Evolutionary conservation across 2,888 invertebrate species (phyloP).

Genomic region (Leptinotarsa peninsularis): DNA sequence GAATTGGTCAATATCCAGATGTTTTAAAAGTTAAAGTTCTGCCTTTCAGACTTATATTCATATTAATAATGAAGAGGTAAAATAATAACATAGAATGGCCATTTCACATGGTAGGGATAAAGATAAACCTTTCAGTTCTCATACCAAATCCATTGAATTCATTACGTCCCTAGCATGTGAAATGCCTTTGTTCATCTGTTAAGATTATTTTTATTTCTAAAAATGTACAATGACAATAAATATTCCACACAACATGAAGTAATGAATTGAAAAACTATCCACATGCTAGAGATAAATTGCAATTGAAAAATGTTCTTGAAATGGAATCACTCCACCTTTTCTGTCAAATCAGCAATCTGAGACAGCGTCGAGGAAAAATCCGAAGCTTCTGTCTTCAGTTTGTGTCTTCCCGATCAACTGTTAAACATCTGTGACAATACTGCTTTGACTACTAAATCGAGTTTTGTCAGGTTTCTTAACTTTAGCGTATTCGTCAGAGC

Average conservation of each 20-base stretch:
- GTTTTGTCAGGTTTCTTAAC: slow-evolving; percentile 51
- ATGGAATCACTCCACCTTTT: neutral
- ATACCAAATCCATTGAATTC: slow-evolving; percentile 45
- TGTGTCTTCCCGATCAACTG: slow-evolving; percentile 25
- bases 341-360: neutral
- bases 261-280: slow-evolving; percentile 43
- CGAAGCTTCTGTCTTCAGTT: neutral
- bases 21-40: no score
- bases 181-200: slow-evolving; percentile 53
- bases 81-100: slow-evolving; percentile 40
- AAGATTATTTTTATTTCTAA: slow-evolving; percentile 13
- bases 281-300: slow-evolving; percentile 52
- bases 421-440: slow-evolving; percentile 61
- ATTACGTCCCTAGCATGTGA: slow-evolving; percentile 61
- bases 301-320: neutral
- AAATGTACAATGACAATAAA: slow-evolving; percentile 20
- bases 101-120: slow-evolving; percentile 60
- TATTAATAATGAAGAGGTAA: neutral
- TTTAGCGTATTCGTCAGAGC: slow-evolving; percentile 54
- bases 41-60: no score
- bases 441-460: slow-evolving; percentile 60
- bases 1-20: no score
- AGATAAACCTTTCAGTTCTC: slow-evolving; percentile 48
- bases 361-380: neutral
- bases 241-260: slow-evolving; percentile 15